Conservation (phyloP, 1,140 invertebrate species). For the Steinernema feltiae region DNA sequence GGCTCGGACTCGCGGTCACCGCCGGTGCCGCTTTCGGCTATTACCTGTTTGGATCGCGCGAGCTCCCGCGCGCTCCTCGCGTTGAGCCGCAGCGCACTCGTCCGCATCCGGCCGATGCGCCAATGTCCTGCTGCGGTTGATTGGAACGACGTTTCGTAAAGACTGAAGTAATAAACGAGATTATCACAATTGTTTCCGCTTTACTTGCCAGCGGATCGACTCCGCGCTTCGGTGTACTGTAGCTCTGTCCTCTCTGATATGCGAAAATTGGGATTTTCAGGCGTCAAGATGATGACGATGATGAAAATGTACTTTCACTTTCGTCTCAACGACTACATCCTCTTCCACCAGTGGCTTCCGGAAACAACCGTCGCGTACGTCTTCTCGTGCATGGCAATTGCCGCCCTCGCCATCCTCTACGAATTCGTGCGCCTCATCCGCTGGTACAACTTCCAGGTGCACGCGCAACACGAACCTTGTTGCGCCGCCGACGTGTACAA, state of each 20-base stretch:
- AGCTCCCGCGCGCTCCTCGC: not conserved
- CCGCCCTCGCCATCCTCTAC: constrained; percentile 24
- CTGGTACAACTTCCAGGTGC: not conserved
- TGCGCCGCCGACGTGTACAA: not conserved
- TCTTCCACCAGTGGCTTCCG: constrained; percentile 43
- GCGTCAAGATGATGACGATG: constrained; percentile 35
- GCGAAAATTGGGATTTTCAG: not conserved
- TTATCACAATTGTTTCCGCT: not conserved
- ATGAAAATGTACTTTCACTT: constrained; percentile 53
- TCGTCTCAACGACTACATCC: constrained; percentile 36
- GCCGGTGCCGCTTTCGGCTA: constrained; percentile 61
- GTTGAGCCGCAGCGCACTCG: not conserved
- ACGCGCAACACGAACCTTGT: not conserved
- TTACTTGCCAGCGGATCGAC: not conserved
- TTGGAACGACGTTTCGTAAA: too few species aligned
- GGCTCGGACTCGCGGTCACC: constrained; percentile 61
- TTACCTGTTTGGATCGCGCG: constrained; percentile 58
- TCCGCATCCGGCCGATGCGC: not conserved
- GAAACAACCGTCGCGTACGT: constrained; percentile 27
- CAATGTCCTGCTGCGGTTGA: not conserved
- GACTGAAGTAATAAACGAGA: not conserved
- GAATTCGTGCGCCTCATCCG: constrained; percentile 27
- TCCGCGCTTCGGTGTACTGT: not conserved
- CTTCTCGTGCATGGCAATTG: constrained; percentile 31
- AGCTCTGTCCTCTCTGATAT: not conserved